Evolutionary conservation across 2,113 vertebrate species (phyloP).

Genomic region (Indicator maculatus): DNA sequence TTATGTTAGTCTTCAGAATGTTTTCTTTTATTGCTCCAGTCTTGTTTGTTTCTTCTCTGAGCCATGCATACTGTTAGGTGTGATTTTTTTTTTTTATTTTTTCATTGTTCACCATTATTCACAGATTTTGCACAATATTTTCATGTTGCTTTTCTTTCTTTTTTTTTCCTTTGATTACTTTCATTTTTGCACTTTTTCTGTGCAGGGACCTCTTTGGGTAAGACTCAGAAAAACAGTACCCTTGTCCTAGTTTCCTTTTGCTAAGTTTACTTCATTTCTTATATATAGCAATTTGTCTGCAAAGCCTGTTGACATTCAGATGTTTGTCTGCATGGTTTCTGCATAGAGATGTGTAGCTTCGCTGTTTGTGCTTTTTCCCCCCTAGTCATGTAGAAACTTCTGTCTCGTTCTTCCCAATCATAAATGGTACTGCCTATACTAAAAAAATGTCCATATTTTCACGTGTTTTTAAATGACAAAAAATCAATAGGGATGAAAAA

Average conservation of each 20-base stretch:
- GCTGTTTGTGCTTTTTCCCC: not conserved
- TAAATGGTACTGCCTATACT: not conserved
- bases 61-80: not conserved
- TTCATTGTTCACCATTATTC: not conserved
- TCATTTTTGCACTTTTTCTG: not conserved
- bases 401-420: not conserved
- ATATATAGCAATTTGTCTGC: constrained; percentile 22
- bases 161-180: not conserved
- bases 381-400: not conserved
- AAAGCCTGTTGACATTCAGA: not conserved
- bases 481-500: not conserved
- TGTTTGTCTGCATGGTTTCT: not conserved
- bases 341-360: not conserved
- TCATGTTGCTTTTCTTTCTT: not conserved
- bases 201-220: constrained; percentile 48
- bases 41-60: not conserved
- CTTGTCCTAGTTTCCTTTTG: constrained; percentile 18
- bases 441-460: not conserved
- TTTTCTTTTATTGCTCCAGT: not conserved
- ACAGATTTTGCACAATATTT: not conserved
- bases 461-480: not conserved
- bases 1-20: not conserved
- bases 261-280: not conserved
- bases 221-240: constrained; percentile 16
- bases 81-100: not conserved